A percentile compares a stretch with the other conserved stretches of the same genome.
Evolutionary conservation across 2,888 invertebrate species (phyloP).

Genomic region (Lutraria lutraria): DNA sequence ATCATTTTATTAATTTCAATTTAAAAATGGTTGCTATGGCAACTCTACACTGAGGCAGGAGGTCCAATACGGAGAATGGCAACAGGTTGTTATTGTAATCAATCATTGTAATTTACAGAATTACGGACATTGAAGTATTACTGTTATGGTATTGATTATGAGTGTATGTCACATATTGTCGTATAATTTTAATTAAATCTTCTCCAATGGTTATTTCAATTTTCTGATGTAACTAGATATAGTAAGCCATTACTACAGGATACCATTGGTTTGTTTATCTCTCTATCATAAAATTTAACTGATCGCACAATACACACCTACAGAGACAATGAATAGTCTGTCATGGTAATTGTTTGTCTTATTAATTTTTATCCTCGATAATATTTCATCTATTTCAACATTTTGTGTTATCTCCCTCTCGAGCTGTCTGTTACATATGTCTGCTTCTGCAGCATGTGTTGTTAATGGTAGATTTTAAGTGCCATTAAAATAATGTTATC

Average conservation of each 20-base stretch:
- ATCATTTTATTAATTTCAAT: conserved; percentile 70
- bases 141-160: conserved; percentile 60
- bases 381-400: conserved; percentile 3
- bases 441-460: neutral
- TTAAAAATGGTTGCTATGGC: conserved; percentile 63
- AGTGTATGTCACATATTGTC: conserved; percentile 46
- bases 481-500: too few species aligned
- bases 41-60: conserved; percentile 59
- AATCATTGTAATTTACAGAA: conserved; percentile 65
- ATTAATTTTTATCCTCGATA: conserved; percentile 1
- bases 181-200: conserved; percentile 57
- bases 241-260: conserved; percentile 28
- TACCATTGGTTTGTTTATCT: neutral
- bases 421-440: neutral
- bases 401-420: neutral
- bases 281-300: conserved; percentile 33
- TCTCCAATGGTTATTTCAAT: conserved; percentile 45
- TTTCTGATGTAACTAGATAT: conserved; percentile 37
- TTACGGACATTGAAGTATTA: conserved; percentile 54
- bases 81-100: conserved; percentile 65
- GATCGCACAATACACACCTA: conserved; percentile 2
- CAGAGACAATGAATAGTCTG: neutral
- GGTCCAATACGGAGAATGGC: conserved; percentile 56
- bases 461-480: neutral
- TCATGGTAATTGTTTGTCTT: conserved; percentile 2